A percentile compares a stretch with the other conserved stretches of the same genome.
Conservation (phyloP, 2,113 vertebrate genomes). For the Gnathonemus longibarbis region DNA sequence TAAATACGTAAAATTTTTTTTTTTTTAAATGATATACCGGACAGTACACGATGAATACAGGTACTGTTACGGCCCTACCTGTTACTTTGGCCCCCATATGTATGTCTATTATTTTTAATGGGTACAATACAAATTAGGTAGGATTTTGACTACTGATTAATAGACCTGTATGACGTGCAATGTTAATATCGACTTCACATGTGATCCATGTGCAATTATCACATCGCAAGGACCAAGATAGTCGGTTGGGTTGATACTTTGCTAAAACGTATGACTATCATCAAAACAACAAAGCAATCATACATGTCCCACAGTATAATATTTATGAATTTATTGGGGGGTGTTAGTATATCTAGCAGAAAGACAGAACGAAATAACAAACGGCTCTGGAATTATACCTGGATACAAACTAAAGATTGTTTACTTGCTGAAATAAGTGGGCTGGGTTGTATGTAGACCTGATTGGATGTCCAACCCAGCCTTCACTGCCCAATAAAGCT, state of each 20-base stretch:
- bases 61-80: no score
- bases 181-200: background rate
- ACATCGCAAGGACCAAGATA: background rate
- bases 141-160: background rate
- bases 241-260: no score
- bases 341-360: background rate
- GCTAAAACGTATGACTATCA: background rate
- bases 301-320: background rate
- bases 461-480: background rate
- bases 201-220: background rate
- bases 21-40: no score
- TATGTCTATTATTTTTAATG: no score
- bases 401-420: background rate
- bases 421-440: background rate
- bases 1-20: no score
- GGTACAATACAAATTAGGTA: no score
- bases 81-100: no score
- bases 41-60: no score
- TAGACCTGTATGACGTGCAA: background rate
- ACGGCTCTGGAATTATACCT: background rate
- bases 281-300: background rate
- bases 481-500: background rate
- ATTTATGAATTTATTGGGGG: background rate
- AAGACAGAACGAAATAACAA: background rate
- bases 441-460: background rate